A percentile compares a stretch with the other conserved stretches of the same genome.
phyloP scores from a whole-genome alignment of 2,888 invertebrate species.

The Dorcus hopei region DNA sequence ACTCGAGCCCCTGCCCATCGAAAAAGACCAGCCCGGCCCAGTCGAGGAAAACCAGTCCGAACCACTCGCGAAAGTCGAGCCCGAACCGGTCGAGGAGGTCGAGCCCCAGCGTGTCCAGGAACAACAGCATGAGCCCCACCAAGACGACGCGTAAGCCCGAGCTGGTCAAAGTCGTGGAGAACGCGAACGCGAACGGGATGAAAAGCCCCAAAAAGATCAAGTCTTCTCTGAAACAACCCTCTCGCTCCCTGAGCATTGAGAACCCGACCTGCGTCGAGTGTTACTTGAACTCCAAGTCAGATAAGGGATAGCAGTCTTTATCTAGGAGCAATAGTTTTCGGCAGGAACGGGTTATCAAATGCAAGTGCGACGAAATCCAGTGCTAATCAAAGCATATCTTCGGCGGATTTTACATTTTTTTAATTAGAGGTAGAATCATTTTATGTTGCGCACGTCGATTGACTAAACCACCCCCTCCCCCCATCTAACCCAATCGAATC shows the following conservation, averaged over 20 bases:
- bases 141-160: constrained; percentile 24
- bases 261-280: constrained; percentile 73
- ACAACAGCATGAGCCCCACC: constrained; percentile 24
- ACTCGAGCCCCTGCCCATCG: constrained; percentile 35
- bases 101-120: constrained; percentile 28
- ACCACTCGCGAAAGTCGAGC: constrained; percentile 22
- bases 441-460: too few relatives aligned
- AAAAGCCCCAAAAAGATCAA: constrained; percentile 42
- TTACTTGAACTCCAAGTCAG: constrained; percentile 61
- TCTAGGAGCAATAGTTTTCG: constrained; percentile 12
- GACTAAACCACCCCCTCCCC: too few relatives aligned
- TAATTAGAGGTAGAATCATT: too few relatives aligned
- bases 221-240: constrained; percentile 44
- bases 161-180: constrained; percentile 11
- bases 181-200: constrained; percentile 16
- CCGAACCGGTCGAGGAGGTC: constrained; percentile 38
- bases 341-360: constrained; percentile 27
- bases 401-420: neutral
- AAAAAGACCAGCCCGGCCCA: constrained; percentile 39
- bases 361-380: constrained; percentile 40
- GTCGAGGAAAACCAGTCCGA: constrained; percentile 31
- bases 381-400: constrained; percentile 29
- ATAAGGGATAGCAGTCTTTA: constrained; percentile 44
- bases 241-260: constrained; percentile 61
- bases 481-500: too few relatives aligned